Evolutionary conservation across 2,888 invertebrate species (phyloP), one percentile per base, ranked within the genome.

Genomic region (Drosophila longiperda): DNA sequence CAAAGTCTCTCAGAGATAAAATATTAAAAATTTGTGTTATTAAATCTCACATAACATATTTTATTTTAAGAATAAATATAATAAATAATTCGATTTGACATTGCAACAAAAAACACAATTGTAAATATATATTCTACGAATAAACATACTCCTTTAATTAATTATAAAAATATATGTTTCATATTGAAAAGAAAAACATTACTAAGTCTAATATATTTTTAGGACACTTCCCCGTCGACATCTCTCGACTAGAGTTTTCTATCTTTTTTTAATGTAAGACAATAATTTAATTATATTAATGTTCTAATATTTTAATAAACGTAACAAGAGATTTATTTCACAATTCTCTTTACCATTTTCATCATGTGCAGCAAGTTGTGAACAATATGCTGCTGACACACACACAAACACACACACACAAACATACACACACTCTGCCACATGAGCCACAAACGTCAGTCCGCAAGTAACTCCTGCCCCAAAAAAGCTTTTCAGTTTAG

Each of bases 301-400:
- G 11, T 23, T 32, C 15, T 8, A 8, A 32, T 23, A 32, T 23
- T 32, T 45, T 12, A 12, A 15, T 26, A n/a, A 1, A n/a, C 17
- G 32, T 20, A 63, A 64, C 26, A 12, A n/a, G 20, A 23, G 3
- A 20, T 33, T 66, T 20, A 2, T 38, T 1, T 32, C 23, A 9
- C 26, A 52, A 34, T 34, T 49, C 38, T 38, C 33, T 42, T 52
- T 32, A 45, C 23, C 48, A 54, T 53, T 54, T 49, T 3, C 23
- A 20, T 23, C n/a, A 5, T 23, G 15, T 12, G 15, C 6, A 26
- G n/a, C 29, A 23, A 32, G n/a, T 9, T 3, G 12, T 38, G 12
- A 55, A 40, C 52, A 59, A 50, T 60, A 26, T 26, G 23, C 49
- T 20, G 32, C 33, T 33, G 20, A 38, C 20, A 61, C 23, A 34